Conservation (phyloP, 2,113 vertebrate species). For the Craseonycteris thonglongyai region DNA sequence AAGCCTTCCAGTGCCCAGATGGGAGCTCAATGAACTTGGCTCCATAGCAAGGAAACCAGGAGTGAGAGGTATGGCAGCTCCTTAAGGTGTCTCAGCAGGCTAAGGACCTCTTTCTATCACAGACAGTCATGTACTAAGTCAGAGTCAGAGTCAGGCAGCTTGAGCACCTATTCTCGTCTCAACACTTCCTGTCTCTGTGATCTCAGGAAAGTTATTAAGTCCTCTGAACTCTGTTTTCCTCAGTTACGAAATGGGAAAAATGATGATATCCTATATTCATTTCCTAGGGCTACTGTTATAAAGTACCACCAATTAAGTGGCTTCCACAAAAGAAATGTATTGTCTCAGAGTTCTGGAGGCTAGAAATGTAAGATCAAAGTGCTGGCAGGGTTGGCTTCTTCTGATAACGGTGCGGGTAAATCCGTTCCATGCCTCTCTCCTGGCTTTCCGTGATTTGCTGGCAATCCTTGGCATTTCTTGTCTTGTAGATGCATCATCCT, state of each 20-base stretch:
- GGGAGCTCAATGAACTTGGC: neutral
- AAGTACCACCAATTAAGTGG: neutral
- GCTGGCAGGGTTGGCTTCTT: neutral
- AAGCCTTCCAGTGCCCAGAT: neutral
- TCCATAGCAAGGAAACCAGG: neutral
- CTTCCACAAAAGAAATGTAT: neutral
- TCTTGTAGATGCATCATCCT: neutral
- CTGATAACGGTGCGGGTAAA: neutral
- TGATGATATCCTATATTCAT: neutral
- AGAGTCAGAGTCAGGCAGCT: neutral
- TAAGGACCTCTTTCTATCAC: too few species aligned
- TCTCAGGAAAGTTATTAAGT: neutral
- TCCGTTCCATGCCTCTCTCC: neutral
- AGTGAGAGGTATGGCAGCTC: neutral
- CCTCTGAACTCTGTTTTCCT: neutral
- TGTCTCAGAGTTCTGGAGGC: neutral
- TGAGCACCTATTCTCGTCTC: neutral
- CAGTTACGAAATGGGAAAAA: neutral
- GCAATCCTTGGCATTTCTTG: neutral
- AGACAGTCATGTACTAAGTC: too few species aligned
- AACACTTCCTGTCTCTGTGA: neutral
- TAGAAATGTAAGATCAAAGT: neutral
- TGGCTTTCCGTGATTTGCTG: too few species aligned
- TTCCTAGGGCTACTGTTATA: neutral
- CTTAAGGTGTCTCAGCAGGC: neutral